Conservation (phyloP, 2,113 vertebrate genomes). For the Clarias gariepinus region DNA sequence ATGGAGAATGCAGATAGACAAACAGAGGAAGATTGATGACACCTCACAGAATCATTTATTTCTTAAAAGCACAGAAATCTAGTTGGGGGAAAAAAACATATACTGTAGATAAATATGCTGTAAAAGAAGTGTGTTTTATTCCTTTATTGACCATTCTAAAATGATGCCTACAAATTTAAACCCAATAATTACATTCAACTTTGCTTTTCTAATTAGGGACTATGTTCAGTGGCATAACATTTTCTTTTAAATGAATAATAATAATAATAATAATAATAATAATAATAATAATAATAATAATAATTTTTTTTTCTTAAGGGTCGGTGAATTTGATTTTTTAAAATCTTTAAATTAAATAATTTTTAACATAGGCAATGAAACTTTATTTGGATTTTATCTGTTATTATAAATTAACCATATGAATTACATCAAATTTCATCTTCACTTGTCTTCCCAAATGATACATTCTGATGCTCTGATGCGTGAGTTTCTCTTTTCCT, state of each 20-base stretch:
- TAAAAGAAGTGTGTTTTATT: slow-evolving; percentile 34
- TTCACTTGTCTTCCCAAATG: slow-evolving; percentile 58
- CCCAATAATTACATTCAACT: neutral
- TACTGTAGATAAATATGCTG: neutral
- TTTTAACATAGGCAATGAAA: neutral
- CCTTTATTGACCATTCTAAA: slow-evolving; percentile 5
- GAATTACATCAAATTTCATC: neutral
- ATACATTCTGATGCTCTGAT: slow-evolving; percentile 64
- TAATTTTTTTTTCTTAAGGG: neutral
- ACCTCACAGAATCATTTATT: slow-evolving; percentile 20
- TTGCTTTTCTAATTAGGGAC: neutral
- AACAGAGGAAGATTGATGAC: slow-evolving; percentile 8
- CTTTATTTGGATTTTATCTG: neutral
- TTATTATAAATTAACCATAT: too few species aligned
- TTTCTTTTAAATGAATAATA: neutral
- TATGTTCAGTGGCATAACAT: too few species aligned
- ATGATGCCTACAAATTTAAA: neutral
- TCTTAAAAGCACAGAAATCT: slow-evolving; percentile 24
- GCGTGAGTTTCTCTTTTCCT: slow-evolving; percentile 71
- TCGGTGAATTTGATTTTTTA: neutral
- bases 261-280: neutral
- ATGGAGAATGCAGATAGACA: neutral
- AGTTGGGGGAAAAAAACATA: neutral
- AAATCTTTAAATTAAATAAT: neutral
- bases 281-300: neutral